A percentile compares a stretch with the other conserved stretches of the same genome.
Evolutionary conservation across 2,888 invertebrate genomes (phyloP).

Genomic region (Meganola albula): DNA sequence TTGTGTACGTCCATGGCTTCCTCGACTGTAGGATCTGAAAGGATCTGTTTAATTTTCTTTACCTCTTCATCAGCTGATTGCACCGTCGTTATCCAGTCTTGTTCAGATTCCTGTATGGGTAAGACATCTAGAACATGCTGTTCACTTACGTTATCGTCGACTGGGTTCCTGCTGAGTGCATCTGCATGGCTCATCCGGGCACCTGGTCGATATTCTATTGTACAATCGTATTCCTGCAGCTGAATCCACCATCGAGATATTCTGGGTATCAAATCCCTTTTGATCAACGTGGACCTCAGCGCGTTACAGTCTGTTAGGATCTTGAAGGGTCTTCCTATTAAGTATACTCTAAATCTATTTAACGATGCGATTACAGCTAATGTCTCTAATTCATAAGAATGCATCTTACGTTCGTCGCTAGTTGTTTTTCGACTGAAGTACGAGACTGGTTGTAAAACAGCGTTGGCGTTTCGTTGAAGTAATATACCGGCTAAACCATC

Average conservation of each 20-base stretch:
- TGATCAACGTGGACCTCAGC: slow-evolving; percentile 1
- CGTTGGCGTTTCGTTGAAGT: background rate
- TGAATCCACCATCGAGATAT: slow-evolving; percentile 35
- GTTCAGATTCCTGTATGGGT: background rate
- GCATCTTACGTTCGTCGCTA: background rate
- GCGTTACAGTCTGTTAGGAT: slow-evolving; percentile 9
- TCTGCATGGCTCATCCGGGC: slow-evolving; percentile 28
- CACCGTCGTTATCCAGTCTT: slow-evolving; percentile 18
- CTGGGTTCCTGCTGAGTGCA: slow-evolving; percentile 28
- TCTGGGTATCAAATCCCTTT: slow-evolving; percentile 14
- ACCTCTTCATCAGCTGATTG: slow-evolving; percentile 20
- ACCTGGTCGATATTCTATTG: slow-evolving; percentile 29
- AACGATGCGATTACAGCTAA: slow-evolving; percentile 23
- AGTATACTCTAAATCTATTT: slow-evolving; percentile 19
- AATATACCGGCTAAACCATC: background rate
- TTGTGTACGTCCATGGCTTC: slow-evolving; percentile 11
- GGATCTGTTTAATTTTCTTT: slow-evolving; percentile 9
- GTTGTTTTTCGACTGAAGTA: slow-evolving; percentile 1
- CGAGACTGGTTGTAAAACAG: background rate
- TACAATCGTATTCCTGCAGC: slow-evolving; percentile 30
- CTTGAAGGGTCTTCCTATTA: slow-evolving; percentile 8
- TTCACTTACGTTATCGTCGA: background rate
- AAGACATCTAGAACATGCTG: slow-evolving; percentile 1
- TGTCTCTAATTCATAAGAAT: slow-evolving; percentile 7
- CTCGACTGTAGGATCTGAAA: slow-evolving; percentile 10